Percentiles rank a stretch among this genome's conserved stretches.
phyloP scores from a whole-genome alignment of 1,140 invertebrate genomes.

The Heliconius eleuchia region DNA sequence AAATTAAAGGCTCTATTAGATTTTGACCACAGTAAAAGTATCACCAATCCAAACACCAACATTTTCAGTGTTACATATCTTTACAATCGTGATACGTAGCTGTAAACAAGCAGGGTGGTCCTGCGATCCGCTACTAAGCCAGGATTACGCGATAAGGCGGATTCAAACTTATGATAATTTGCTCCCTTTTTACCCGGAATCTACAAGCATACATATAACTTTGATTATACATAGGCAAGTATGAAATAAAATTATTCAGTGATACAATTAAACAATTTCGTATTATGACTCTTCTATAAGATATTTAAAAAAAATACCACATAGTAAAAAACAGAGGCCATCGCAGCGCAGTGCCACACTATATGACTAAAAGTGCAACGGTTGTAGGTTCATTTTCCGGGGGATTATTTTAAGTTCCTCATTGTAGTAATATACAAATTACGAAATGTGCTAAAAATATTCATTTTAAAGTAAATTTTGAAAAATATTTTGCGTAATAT shows the following conservation, averaged over 20 bases:
- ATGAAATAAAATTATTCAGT: neutral
- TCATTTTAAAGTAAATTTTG: no score
- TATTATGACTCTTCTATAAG: no score
- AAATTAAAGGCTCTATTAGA: neutral
- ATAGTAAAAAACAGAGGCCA: no score
- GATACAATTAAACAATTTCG: no score
- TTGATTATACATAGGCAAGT: slow-evolving; percentile 1
- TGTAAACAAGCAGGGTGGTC: slow-evolving; percentile 40
- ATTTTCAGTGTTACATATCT: slow-evolving; percentile 17
- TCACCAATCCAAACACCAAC: neutral
- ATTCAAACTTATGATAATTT: slow-evolving; percentile 70
- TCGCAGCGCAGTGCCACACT: no score
- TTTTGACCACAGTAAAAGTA: slow-evolving; percentile 9
- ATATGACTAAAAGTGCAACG: no score
- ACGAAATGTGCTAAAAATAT: no score
- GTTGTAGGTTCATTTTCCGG: no score
- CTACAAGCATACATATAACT: neutral
- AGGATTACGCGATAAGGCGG: slow-evolving; percentile 52
- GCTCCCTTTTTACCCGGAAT: slow-evolving; percentile 41
- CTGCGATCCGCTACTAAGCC: slow-evolving; percentile 47
- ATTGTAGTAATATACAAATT: no score
- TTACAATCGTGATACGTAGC: slow-evolving; percentile 16
- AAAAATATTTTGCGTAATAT: no score
- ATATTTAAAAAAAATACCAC: no score
- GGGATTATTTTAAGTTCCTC: no score